A percentile compares a stretch with the other conserved stretches of the same genome.
These are phyloP conservation scores for Diceros bicornis DNA, from an alignment of 2,797 vertebrate genomes.

Conservation along the genomic window DNA sequence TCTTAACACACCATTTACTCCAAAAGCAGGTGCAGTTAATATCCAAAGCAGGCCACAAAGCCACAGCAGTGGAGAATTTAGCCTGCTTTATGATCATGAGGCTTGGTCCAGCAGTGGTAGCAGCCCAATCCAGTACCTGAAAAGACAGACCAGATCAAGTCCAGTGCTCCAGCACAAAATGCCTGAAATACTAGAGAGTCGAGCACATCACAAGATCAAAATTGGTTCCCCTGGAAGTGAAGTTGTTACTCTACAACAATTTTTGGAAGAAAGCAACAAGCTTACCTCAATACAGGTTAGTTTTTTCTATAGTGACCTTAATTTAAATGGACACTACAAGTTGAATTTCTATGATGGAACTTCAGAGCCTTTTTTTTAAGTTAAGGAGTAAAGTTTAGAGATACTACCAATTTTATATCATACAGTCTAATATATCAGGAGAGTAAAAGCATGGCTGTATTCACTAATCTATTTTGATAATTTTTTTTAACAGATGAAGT, in stretches of 20 bases:
- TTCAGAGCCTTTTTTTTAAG: slow-evolving; percentile 4
- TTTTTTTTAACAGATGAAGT: slow-evolving; percentile 89
- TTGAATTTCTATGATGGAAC: slow-evolving; percentile 56
- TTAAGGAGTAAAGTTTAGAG: slow-evolving; percentile 14
- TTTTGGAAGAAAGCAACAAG: slow-evolving; percentile 96
- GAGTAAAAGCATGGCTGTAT: neutral
- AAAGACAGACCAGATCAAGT: slow-evolving; percentile 93
- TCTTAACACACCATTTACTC: slow-evolving; percentile 78
- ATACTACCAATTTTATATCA: neutral
- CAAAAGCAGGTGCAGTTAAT: slow-evolving; percentile 92
- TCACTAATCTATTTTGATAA: slow-evolving; percentile 23
- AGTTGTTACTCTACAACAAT: slow-evolving; percentile 96
- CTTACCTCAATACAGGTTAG: slow-evolving; percentile 90
- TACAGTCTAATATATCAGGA: neutral
- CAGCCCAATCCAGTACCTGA: slow-evolving; percentile 95
- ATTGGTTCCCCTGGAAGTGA: slow-evolving; percentile 92
- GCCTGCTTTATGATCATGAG: slow-evolving; percentile 95
- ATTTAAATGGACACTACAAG: slow-evolving; percentile 36
- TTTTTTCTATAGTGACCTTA: slow-evolving; percentile 60
- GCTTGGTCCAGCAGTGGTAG: slow-evolving; percentile 95
- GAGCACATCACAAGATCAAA: slow-evolving; percentile 88
- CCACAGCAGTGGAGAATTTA: slow-evolving; percentile 98
- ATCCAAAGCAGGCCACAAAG: slow-evolving; percentile 96
- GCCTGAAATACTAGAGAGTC: slow-evolving; percentile 87
- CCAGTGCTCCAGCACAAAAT: slow-evolving; percentile 92